phyloP scores from a whole-genome alignment of 2,888 invertebrate genomes.

The Hypselothyrea guttata region DNA sequence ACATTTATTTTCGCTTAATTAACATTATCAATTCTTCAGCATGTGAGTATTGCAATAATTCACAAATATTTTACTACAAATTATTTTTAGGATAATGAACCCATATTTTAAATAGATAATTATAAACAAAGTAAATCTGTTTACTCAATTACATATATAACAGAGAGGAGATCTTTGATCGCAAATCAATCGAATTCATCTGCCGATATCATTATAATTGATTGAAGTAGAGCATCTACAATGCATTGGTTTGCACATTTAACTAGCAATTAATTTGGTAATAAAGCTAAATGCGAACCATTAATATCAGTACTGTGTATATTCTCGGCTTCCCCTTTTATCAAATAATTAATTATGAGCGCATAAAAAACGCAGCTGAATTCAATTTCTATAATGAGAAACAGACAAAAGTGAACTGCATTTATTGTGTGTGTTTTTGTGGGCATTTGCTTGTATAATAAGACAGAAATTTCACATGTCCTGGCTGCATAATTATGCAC shows the following conservation, averaged over 20 bases:
- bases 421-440: not conserved
- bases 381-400: slow-evolving; percentile 18
- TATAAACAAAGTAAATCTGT: too few relatives aligned
- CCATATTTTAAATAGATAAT: too few relatives aligned
- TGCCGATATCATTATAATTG: too few relatives aligned
- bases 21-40: too few relatives aligned
- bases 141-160: too few relatives aligned
- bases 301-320: slow-evolving; percentile 30
- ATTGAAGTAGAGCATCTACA: too few relatives aligned
- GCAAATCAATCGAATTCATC: too few relatives aligned
- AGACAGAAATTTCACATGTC: slow-evolving; percentile 29
- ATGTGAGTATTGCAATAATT: too few relatives aligned
- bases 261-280: slow-evolving; percentile 31
- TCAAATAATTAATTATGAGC: slow-evolving; percentile 43
- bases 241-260: slow-evolving; percentile 16
- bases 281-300: slow-evolving; percentile 41
- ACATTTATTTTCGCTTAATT: too few relatives aligned
- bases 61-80: too few relatives aligned
- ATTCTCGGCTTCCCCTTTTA: slow-evolving; percentile 12
- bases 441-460: slow-evolving; percentile 4
- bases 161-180: too few relatives aligned
- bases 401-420: not conserved
- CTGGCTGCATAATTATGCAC: slow-evolving; percentile 16
- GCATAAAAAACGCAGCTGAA: slow-evolving; percentile 11
- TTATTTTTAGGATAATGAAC: too few relatives aligned